phyloP scores from a whole-genome alignment of 2,888 invertebrate species.

The Tineola bisselliella region DNA sequence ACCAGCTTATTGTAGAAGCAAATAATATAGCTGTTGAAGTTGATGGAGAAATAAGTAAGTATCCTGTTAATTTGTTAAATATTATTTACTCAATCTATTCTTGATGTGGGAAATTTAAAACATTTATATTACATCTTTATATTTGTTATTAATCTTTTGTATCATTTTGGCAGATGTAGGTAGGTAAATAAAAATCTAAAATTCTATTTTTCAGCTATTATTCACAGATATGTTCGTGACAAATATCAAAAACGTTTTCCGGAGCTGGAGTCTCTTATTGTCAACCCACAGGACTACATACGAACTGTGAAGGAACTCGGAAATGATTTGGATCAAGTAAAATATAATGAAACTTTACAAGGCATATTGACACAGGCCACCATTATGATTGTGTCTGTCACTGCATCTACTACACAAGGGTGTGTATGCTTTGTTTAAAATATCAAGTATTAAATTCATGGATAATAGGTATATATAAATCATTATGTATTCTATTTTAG shows the following conservation, averaged over 20 bases:
- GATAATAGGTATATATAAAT: too few species aligned
- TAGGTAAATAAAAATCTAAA: slow-evolving; percentile 19
- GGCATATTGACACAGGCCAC: slow-evolving; percentile 97
- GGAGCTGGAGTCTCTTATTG: slow-evolving; percentile 95
- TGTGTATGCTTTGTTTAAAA: slow-evolving; percentile 32
- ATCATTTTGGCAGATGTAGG: not conserved
- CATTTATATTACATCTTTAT: slow-evolving; percentile 5
- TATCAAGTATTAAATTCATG: too few species aligned
- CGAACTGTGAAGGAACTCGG: slow-evolving; percentile 93
- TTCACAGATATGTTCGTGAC: slow-evolving; percentile 96
- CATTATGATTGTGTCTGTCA: slow-evolving; percentile 99
- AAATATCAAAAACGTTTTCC: slow-evolving; percentile 98
- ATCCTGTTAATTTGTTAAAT: too few species aligned
- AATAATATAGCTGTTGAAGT: slow-evolving; percentile 97
- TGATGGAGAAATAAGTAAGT: slow-evolving; percentile 92
- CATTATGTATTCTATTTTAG: slow-evolving; percentile 67
- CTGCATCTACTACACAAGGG: slow-evolving; percentile 99
- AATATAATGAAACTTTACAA: slow-evolving; percentile 93
- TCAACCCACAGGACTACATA: slow-evolving; percentile 92
- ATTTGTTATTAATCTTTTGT: not conserved
- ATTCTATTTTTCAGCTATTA: slow-evolving; percentile 71
- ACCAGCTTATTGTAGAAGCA: slow-evolving; percentile 94
- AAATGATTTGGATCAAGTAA: slow-evolving; percentile 94
- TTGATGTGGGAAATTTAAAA: too few species aligned
- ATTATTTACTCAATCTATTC: too few species aligned